Percentiles rank a stretch among this genome's conserved stretches.
These are phyloP conservation scores for Chamaea fasciata DNA, from an alignment of 2,113 vertebrate genomes.

Conservation along the genomic window DNA sequence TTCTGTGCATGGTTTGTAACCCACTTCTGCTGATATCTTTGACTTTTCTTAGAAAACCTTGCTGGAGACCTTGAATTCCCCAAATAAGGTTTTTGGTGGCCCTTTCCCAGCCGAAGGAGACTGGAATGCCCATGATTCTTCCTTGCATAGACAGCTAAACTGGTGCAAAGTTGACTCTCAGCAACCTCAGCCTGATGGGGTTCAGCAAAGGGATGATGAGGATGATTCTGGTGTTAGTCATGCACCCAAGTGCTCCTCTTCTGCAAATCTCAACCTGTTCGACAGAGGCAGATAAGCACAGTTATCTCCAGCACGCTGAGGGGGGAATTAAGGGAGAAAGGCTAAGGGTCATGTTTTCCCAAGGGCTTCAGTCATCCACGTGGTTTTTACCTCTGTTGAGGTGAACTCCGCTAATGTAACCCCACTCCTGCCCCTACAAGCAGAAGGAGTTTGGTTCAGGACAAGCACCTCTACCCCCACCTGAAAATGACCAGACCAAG, in stretches of 20 bases:
- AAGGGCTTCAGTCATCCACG: background rate
- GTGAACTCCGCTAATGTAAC: background rate
- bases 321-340: background rate
- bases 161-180: conserved; percentile 5
- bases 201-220: background rate
- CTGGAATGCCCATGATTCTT: background rate
- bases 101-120: background rate
- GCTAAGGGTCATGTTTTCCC: background rate
- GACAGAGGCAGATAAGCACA: background rate
- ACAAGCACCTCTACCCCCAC: background rate
- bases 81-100: background rate
- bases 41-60: background rate
- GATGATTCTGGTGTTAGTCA: background rate
- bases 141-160: background rate
- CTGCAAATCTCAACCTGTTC: background rate
- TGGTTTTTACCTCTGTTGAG: background rate
- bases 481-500: background rate
- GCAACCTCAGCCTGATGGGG: background rate
- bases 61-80: background rate
- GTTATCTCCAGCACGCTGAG: background rate
- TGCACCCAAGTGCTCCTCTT: background rate
- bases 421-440: rapidly evolving
- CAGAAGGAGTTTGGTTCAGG: background rate
- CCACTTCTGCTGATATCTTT: background rate
- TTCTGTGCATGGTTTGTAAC: background rate